Conservation (phyloP, 2,113 vertebrate species). For the Neodon shergylaensis region DNA sequence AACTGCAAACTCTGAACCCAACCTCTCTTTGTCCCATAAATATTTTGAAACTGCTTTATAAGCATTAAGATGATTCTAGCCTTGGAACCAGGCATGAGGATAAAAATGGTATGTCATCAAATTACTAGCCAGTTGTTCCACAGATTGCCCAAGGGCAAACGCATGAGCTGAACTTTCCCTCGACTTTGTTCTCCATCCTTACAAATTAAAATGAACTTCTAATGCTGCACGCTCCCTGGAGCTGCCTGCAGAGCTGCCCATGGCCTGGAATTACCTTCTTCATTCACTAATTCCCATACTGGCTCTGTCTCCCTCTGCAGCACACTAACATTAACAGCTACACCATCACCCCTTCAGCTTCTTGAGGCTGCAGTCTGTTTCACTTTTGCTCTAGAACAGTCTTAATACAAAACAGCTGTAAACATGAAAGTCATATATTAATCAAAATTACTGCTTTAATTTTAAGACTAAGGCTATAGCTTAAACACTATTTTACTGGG, state of each 20-base stretch:
- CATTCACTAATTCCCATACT: not conserved
- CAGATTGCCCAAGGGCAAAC: not conserved
- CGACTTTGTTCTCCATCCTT: not conserved
- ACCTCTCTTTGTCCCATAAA: not conserved
- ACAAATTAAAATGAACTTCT: not conserved
- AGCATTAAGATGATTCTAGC: not conserved
- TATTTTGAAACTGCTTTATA: not conserved
- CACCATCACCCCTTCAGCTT: not conserved
- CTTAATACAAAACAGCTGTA: constrained; percentile 15
- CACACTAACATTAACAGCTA: not conserved
- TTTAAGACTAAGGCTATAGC: not conserved
- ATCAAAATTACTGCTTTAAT: not conserved
- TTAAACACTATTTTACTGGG: not conserved
- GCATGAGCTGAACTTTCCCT: not conserved
- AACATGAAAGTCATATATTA: not conserved
- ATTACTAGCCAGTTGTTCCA: not conserved
- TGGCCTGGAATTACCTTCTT: not conserved
- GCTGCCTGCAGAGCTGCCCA: not conserved
- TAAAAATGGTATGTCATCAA: not conserved
- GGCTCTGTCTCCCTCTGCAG: not conserved
- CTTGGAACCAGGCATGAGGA: not conserved
- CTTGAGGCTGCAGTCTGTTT: not conserved
- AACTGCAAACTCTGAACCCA: not conserved
- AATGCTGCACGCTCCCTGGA: not conserved
- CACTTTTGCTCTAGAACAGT: not conserved